Evolutionary conservation across 64 coral and sea anemone species (phyloP).

Genomic region (Porites lutea): DNA sequence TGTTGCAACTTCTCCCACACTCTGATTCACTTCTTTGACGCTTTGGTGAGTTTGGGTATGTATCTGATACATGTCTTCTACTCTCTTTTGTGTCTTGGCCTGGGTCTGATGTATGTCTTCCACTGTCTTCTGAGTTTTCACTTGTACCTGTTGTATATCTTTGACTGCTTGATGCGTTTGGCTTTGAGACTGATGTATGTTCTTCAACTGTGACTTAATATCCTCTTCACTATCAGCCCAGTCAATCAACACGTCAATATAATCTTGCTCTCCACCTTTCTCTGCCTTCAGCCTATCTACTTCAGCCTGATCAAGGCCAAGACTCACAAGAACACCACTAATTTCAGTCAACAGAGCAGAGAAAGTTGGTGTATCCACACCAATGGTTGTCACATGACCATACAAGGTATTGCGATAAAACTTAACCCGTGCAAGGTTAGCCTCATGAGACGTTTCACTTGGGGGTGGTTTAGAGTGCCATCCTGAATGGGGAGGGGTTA

Average conservation of each 20-base stretch:
- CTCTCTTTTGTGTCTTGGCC: not conserved
- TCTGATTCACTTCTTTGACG: no score
- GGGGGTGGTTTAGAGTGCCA: slow-evolving; percentile 52
- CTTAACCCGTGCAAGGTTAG: slow-evolving; percentile 15
- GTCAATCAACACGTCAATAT: slow-evolving; percentile 20
- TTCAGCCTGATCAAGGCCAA: slow-evolving; percentile 51
- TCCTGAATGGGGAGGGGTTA: slow-evolving; percentile 51
- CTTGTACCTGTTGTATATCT: not conserved
- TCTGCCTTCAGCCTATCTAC: slow-evolving; percentile 51
- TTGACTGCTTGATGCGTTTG: not conserved
- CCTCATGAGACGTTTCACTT: slow-evolving; percentile 48
- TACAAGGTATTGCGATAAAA: slow-evolving; percentile 60
- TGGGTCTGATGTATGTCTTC: not conserved
- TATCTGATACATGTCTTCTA: no score
- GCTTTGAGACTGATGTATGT: not conserved
- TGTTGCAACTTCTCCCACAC: no score
- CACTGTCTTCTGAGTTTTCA: no score
- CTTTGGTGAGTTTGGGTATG: no score
- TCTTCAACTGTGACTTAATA: not conserved
- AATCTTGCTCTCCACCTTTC: slow-evolving; percentile 34
- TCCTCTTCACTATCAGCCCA: slow-evolving; percentile 48
- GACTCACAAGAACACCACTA: slow-evolving; percentile 16
- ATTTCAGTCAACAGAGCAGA: slow-evolving; percentile 49
- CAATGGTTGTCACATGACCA: slow-evolving; percentile 51
- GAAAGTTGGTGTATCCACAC: slow-evolving; percentile 26